phyloP scores from a whole-genome alignment of 2,113 vertebrate species.

The Nerophis lumbriciformis region DNA sequence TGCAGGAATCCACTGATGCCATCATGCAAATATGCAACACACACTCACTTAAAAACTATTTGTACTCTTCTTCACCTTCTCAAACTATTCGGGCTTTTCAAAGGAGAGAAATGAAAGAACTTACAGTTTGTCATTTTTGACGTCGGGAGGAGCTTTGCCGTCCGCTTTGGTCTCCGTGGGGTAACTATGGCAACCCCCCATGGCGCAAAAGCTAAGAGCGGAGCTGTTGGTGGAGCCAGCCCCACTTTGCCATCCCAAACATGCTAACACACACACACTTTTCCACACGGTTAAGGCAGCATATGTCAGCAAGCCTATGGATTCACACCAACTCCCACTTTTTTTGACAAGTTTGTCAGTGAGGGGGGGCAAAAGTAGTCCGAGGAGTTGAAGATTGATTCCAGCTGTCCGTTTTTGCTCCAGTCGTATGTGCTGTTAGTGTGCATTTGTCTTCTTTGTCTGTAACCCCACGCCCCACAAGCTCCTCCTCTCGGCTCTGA shows the following conservation, averaged over 20 bases:
- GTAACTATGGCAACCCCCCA: constrained; percentile 73
- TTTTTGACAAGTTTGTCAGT: constrained; percentile 10
- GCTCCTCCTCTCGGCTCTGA: constrained; percentile 62
- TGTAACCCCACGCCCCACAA: constrained; percentile 57
- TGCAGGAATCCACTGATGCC: constrained; percentile 58
- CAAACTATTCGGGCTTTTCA: background rate
- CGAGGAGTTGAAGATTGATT: constrained; percentile 16
- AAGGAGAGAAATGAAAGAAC: constrained; percentile 19
- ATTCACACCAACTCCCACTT: background rate
- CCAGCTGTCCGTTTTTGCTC: constrained; percentile 35
- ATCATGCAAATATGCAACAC: constrained; percentile 60
- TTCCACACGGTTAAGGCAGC: constrained; percentile 26
- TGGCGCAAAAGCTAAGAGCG: constrained; percentile 57
- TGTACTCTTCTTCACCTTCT: background rate
- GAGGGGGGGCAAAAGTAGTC: constrained; percentile 10
- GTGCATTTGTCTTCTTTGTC: constrained; percentile 66
- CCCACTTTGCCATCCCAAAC: constrained; percentile 59
- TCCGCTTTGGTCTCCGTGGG: constrained; percentile 59
- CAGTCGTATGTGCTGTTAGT: constrained; percentile 35
- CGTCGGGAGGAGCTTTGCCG: constrained; percentile 39
- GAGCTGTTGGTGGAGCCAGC: constrained; percentile 40
- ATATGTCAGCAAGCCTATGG: constrained; percentile 28
- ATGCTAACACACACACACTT: constrained; percentile 33
- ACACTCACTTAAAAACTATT: constrained; percentile 14
- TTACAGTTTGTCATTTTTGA: constrained; percentile 58